Percentiles rank a stretch among this genome's conserved stretches.
Evolutionary conservation across 1,140 invertebrate species (phyloP).

Genomic region (Diploscapter pachys): DNA sequence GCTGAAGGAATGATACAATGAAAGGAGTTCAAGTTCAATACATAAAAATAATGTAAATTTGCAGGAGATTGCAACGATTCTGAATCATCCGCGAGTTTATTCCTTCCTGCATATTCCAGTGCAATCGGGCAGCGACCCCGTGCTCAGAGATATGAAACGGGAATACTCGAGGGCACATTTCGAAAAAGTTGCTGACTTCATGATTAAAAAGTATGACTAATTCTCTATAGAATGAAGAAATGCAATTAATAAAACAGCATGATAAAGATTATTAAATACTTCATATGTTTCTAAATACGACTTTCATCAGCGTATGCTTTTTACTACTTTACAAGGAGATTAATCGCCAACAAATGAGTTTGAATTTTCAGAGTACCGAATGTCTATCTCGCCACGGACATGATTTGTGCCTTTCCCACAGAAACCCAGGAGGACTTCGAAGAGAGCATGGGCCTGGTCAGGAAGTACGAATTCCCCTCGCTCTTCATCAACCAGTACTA

Average conservation of each 20-base stretch:
- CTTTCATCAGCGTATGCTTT: neutral
- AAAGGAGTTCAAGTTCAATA: neutral
- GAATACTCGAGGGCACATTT: constrained; percentile 88
- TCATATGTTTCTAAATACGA: neutral
- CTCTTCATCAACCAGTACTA: constrained; percentile 98
- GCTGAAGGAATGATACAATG: neutral
- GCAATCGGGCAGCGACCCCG: constrained; percentile 88
- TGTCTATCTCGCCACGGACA: constrained; percentile 91
- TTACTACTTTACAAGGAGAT: neutral
- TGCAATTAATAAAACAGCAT: neutral
- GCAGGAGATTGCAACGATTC: constrained; percentile 79
- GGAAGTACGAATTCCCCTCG: constrained; percentile 83
- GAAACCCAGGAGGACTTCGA: constrained; percentile 88
- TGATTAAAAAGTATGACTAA: constrained; percentile 69
- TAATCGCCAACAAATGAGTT: constrained; percentile 15
- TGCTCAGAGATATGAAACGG: constrained; percentile 89
- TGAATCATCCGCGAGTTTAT: constrained; percentile 84
- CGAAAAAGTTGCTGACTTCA: constrained; percentile 79
- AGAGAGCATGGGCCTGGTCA: constrained; percentile 78
- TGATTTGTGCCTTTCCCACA: constrained; percentile 96
- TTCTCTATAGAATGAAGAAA: neutral
- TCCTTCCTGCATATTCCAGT: constrained; percentile 93
- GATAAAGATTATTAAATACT: neutral
- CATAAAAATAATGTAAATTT: constrained; percentile 12
- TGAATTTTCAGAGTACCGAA: constrained; percentile 70